phyloP scores from a whole-genome alignment of 1,140 invertebrate species.

The Drosophila chauvacae region DNA sequence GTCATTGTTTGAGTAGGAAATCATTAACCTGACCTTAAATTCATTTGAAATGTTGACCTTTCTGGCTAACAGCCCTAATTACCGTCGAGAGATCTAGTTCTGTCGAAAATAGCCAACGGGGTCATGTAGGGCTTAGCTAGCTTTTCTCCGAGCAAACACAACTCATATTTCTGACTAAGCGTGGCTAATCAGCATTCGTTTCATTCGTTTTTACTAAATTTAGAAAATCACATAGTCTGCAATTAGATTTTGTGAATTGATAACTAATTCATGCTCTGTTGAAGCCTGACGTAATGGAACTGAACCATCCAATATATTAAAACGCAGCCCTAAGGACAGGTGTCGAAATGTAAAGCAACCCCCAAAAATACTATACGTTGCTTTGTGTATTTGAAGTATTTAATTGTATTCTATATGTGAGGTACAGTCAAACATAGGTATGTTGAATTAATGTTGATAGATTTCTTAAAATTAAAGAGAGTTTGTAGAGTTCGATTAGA shows the following conservation, averaged over 20 bases:
- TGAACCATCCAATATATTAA: conserved; percentile 1
- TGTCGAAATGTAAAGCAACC: conserved; percentile 13
- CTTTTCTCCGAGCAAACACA: neutral
- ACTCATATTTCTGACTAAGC: conserved; percentile 22
- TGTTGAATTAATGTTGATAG: neutral
- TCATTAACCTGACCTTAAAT: neutral
- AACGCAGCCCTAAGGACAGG: conserved; percentile 10
- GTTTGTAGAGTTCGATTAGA: neutral
- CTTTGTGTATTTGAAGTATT: neutral
- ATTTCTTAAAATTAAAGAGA: neutral
- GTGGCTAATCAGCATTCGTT: conserved; percentile 16
- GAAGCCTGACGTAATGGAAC: conserved; percentile 4
- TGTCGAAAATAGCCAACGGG: neutral
- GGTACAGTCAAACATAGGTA: conserved; percentile 9
- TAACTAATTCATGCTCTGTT: conserved; percentile 17
- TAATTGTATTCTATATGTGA: conserved; percentile 1
- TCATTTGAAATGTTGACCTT: neutral
- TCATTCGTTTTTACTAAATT: neutral
- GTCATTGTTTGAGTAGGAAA: neutral
- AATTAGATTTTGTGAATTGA: conserved; percentile 6
- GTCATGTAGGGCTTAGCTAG: conserved; percentile 9
- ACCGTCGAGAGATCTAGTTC: conserved; percentile 10
- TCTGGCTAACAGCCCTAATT: neutral
- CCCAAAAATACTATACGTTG: conserved; percentile 5
- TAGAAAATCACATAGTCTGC: conserved; percentile 9